Percentiles rank a stretch among this genome's conserved stretches.
Conservation (phyloP, 2,797 vertebrate genomes). For the Clarias platycephalus region DNA sequence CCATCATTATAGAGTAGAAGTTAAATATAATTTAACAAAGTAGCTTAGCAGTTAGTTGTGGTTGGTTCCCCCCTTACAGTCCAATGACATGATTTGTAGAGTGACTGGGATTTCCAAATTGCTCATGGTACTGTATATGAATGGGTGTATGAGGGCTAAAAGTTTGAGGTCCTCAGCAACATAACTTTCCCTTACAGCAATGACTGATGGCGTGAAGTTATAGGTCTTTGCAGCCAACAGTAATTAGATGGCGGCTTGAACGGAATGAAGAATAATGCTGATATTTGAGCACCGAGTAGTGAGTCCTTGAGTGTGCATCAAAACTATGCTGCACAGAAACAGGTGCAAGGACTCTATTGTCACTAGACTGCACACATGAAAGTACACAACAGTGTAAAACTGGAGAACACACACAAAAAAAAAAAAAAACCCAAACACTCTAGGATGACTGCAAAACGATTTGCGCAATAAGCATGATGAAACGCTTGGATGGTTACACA, state of each 20-base stretch:
- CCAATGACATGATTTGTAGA: too few relatives aligned
- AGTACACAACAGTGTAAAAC: background rate
- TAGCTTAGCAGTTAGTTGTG: too few relatives aligned
- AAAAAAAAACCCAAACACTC: background rate
- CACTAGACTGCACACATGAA: background rate
- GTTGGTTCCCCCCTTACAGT: too few relatives aligned
- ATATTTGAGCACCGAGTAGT: background rate
- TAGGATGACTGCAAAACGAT: background rate
- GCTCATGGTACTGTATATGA: too few relatives aligned
- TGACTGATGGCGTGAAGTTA: too few relatives aligned
- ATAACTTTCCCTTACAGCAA: too few relatives aligned
- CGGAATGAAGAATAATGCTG: too few relatives aligned
- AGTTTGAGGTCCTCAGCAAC: too few relatives aligned
- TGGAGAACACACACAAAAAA: background rate
- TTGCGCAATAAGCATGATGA: background rate
- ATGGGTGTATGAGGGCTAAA: too few relatives aligned
- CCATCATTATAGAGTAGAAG: background rate
- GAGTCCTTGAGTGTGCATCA: background rate
- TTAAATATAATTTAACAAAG: background rate
- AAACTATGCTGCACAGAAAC: background rate
- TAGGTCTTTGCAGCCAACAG: too few relatives aligned
- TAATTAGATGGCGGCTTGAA: too few relatives aligned
- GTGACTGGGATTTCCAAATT: too few relatives aligned
- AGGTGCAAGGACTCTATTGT: background rate
- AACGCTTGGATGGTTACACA: background rate